Conservation (phyloP, 2,113 vertebrate species). For the Cyprinus carpio region DNA sequence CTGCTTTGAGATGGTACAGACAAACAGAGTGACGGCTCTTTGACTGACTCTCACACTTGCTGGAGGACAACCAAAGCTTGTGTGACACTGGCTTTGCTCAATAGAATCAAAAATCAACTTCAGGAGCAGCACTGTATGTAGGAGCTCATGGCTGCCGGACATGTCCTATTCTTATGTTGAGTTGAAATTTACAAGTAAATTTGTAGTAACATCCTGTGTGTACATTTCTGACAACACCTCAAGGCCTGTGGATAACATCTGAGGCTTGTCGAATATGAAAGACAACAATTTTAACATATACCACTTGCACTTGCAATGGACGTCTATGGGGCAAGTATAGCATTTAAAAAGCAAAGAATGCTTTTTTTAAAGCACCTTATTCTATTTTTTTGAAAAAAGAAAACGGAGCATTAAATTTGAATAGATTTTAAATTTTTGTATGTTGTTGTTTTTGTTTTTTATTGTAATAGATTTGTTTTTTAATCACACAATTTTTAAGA, state of each 20-base stretch:
- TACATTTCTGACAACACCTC: background rate
- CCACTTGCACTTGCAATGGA: background rate
- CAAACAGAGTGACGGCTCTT: background rate
- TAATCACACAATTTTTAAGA: no score
- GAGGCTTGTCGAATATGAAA: background rate
- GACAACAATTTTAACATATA: background rate
- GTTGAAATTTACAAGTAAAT: background rate
- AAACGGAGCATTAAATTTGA: background rate
- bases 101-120: background rate
- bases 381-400: background rate
- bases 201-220: background rate
- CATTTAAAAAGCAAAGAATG: no score
- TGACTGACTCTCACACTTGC: background rate
- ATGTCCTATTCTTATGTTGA: background rate
- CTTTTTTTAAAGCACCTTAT: no score
- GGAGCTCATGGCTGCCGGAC: no score
- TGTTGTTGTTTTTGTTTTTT: no score
- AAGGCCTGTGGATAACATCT: background rate
- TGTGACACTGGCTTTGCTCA: background rate
- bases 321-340: background rate
- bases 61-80: constrained; percentile 19
- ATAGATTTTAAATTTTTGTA: no score
- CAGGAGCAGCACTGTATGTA: no score
- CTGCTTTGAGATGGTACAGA: constrained; percentile 31
- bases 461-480: no score